Percentiles rank a stretch among this genome's conserved stretches.
phyloP scores from a whole-genome alignment of 2,888 invertebrate species.

The Netelia virgata region DNA sequence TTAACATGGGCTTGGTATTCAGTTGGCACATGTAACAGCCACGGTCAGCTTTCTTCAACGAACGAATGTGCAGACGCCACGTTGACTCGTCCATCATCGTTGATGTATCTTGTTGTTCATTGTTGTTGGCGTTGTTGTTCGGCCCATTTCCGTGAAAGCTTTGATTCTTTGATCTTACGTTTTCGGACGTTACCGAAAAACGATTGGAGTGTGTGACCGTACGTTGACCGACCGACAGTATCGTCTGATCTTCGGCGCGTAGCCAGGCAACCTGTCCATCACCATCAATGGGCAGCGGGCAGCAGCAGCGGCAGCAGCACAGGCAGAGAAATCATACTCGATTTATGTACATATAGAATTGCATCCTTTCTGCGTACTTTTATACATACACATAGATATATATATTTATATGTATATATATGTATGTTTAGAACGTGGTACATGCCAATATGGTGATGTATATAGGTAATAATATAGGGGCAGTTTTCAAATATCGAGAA shows the following conservation, averaged over 20 bases:
- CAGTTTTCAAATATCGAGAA: constrained; percentile 58
- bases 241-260: constrained; percentile 91
- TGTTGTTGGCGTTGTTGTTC: constrained; percentile 43
- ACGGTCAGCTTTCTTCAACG: constrained; percentile 90
- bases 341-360: constrained; percentile 29
- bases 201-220: constrained; percentile 91
- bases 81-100: constrained; percentile 89
- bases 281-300: constrained; percentile 42
- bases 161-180: constrained; percentile 78
- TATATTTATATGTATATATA: background rate
- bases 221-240: constrained; percentile 90
- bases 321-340: constrained; percentile 33
- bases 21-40: constrained; percentile 94
- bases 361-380: background rate
- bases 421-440: background rate
- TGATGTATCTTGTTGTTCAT: constrained; percentile 65
- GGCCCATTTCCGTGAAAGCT: constrained; percentile 65
- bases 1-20: constrained; percentile 92
- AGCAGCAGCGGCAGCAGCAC: constrained; percentile 54
- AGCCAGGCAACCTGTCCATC: constrained; percentile 90
- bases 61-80: constrained; percentile 91
- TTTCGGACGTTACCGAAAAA: constrained; percentile 88
- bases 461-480: constrained; percentile 25
- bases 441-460: constrained; percentile 22
- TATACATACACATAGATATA: constrained; percentile 13